Base-by-base conservation (phyloP, 2,888 invertebrate species). In the Platerodrilus igneus region DNA sequence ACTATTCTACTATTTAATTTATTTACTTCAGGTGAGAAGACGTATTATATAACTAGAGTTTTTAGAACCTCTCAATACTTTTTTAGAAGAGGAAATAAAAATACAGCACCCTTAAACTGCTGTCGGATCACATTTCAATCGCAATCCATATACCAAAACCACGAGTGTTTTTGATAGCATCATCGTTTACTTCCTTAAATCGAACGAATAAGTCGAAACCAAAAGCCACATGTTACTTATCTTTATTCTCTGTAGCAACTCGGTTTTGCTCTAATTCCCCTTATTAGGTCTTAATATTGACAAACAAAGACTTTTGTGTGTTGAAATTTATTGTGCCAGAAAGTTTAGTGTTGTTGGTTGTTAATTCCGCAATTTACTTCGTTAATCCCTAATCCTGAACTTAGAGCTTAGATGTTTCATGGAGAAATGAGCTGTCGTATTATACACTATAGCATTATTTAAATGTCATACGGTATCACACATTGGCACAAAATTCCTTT, bases 121-220 rank as follows among this genome's bases (percentile, higher is more conserved):
- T 53, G 57, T 52, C 56, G 51, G 58, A 58, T 58, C 57, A 56
- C 56, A 58, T 58, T 51, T 55, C 55, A 48, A 55, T 58, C 53
- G 57, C 53, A 56, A 54, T 54, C 56, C 53, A 56, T 56, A 58
- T 53, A 51, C 51, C 36, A 52, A 50, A 52, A 54, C n/a, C n/a
- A n/a, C n/a, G n/a, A 57, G 58, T 60, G 61, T 51, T 51, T 48
- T 50, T 61, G 61, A 61, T 60, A 60, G 54, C 59, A 56, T 57
- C 59, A 59, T 59, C 57, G 55, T 57, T 58, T 53, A 52, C 52
- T 50, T 50, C 56, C 52, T n/a, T 50, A 50, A 55, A 56, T 54
- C 55, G 53, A 53, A 52, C 47, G 34, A 31, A 41, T 43, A 35
- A 46, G 41, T 48, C 45, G 44, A 42, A 50, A 45, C 45, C 38